Conservation (phyloP, 2,888 invertebrate species). For the Mesodorylaimus sp. region DNA sequence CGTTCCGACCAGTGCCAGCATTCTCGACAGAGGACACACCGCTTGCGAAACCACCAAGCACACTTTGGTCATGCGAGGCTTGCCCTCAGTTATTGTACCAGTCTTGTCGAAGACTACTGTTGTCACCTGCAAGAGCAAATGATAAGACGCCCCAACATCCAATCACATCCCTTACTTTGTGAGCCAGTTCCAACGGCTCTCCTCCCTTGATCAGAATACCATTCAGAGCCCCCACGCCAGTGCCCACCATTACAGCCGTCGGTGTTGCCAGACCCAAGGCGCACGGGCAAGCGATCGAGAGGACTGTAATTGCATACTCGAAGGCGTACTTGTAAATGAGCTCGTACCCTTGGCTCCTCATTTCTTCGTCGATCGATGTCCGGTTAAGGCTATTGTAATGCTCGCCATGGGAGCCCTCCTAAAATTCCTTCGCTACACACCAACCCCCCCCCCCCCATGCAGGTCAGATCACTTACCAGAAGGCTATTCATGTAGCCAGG, state of each 20-base stretch:
- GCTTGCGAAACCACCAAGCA: slow-evolving; percentile 50
- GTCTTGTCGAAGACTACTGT: slow-evolving; percentile 96
- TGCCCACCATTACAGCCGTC: slow-evolving; percentile 91
- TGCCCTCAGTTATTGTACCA: slow-evolving; percentile 82
- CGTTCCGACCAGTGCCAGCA: slow-evolving; percentile 59
- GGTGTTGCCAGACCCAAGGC: slow-evolving; percentile 93
- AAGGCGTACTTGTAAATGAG: slow-evolving; percentile 80
- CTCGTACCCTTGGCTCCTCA: too few species aligned
- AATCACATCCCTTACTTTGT: slow-evolving; percentile 72
- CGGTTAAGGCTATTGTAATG: too few species aligned
- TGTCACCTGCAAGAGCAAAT: slow-evolving; percentile 60
- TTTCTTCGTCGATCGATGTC: too few species aligned
- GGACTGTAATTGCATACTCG: slow-evolving; percentile 81
- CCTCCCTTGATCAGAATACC: slow-evolving; percentile 96
- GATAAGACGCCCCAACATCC: too few species aligned
- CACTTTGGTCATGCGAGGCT: slow-evolving; percentile 55
- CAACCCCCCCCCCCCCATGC: too few species aligned
- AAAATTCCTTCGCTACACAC: too few species aligned
- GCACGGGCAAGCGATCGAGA: slow-evolving; percentile 96
- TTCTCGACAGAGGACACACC: slow-evolving; percentile 45
- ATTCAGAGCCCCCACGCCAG: slow-evolving; percentile 78
- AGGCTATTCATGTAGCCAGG: too few species aligned
- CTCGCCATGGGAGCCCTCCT: too few species aligned
- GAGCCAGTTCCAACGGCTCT: slow-evolving; percentile 85
- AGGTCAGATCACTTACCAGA: too few species aligned